Conservation (phyloP, 2,888 invertebrate genomes). For the Rhagonycha fulva region DNA sequence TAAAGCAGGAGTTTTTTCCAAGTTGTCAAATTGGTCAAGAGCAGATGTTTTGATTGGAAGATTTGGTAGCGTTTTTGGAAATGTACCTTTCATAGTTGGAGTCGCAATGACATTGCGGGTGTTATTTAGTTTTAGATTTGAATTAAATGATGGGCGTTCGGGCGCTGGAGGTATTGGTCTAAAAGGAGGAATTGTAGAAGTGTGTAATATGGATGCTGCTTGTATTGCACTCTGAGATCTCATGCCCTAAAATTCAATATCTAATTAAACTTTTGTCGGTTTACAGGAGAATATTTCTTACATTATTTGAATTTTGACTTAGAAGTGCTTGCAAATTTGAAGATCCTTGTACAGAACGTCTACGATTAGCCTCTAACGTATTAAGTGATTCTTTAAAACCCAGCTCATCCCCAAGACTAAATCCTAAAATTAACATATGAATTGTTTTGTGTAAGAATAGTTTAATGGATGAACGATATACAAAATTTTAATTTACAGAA, state of each 20-base stretch:
- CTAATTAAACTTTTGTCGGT: background rate
- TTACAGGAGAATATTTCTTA: constrained; percentile 14
- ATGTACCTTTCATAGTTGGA: constrained; percentile 56
- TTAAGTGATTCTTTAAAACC: constrained; percentile 84
- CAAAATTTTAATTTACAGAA: background rate
- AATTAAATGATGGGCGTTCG: constrained; percentile 52
- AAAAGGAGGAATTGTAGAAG: constrained; percentile 72
- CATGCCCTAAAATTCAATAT: constrained; percentile 24
- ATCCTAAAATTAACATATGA: constrained; percentile 64
- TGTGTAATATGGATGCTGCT: background rate
- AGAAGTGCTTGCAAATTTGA: constrained; percentile 47
- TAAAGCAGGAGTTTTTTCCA: constrained; percentile 38
- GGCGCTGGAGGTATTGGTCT: constrained; percentile 73
- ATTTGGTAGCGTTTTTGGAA: constrained; percentile 62
- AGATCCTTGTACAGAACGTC: constrained; percentile 55
- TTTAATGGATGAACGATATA: background rate
- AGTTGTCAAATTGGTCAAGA: constrained; percentile 35
- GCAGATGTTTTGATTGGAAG: constrained; percentile 48
- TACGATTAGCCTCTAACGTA: constrained; percentile 68
- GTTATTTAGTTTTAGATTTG: background rate
- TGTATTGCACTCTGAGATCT: constrained; percentile 12
- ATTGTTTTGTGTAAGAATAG: background rate
- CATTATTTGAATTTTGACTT: constrained; percentile 36
- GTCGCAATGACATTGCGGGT: constrained; percentile 37
- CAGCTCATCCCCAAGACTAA: constrained; percentile 84